These are phyloP conservation scores for human (Homo sapiens) DNA, from an alignment of 2,113 vertebrate species.

Conservation along the genomic window GRCh38 chr15:61675001-61675500, in stretches of 20 bases:
- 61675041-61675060: constrained; percentile 92
- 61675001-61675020: constrained; percentile 95
- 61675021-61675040: constrained; percentile 94
- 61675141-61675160: constrained; percentile 94
- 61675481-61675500: too few relatives aligned
- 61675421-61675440: too few relatives aligned
- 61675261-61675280: too few relatives aligned
- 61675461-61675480: too few relatives aligned
- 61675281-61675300: too few relatives aligned
- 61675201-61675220: constrained; percentile 87
- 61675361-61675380: too few relatives aligned
- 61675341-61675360: too few relatives aligned
- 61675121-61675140: constrained; percentile 86
- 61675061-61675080: constrained; percentile 94
- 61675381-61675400: too few relatives aligned
- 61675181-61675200: constrained; percentile 93
- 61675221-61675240: constrained; percentile 84
- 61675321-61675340: too few relatives aligned
- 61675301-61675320: too few relatives aligned
- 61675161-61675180: constrained; percentile 92
- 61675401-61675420: too few relatives aligned
- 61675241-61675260: constrained; percentile 39
- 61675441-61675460: too few relatives aligned
- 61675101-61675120: constrained; percentile 89
- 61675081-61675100: constrained; percentile 92